Evolutionary conservation across 2,888 invertebrate species (phyloP).

Genomic region (Orthosia incerta): DNA sequence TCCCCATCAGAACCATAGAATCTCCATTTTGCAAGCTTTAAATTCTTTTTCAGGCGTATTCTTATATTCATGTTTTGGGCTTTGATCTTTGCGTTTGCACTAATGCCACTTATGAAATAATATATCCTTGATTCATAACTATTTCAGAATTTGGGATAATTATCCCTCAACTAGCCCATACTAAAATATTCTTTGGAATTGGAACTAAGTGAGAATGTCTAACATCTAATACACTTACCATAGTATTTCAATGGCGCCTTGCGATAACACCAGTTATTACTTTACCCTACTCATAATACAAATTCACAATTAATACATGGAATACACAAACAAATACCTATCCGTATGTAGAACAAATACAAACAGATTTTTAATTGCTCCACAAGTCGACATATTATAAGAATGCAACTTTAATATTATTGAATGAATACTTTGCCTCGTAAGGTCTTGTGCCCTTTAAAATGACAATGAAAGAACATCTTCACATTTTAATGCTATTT

Average conservation of each 20-base stretch:
- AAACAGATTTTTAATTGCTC: conserved; percentile 38
- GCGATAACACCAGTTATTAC: conserved; percentile 2
- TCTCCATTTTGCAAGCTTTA: not conserved
- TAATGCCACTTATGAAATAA: no score
- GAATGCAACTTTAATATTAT: conserved; percentile 43
- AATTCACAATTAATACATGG: conserved; percentile 24
- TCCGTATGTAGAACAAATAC: conserved; percentile 33
- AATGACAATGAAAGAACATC: conserved; percentile 54
- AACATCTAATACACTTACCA: not conserved
- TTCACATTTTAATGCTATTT: conserved; percentile 57
- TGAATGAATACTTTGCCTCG: conserved; percentile 29
- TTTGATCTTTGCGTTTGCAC: not conserved
- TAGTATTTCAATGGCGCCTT: conserved; percentile 26
- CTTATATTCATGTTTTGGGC: not conserved
- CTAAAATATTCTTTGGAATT: not conserved
- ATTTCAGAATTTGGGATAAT: not conserved
- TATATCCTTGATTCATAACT: not conserved
- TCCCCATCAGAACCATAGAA: not conserved
- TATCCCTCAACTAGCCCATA: no score
- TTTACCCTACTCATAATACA: conserved; percentile 9
- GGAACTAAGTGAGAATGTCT: not conserved
- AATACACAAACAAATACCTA: conserved; percentile 16
- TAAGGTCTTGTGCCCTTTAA: conserved; percentile 50
- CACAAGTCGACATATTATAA: conserved; percentile 26
- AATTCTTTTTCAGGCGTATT: not conserved